Conservation (phyloP, 2,888 invertebrate species). For the Ormia ochracea region DNA sequence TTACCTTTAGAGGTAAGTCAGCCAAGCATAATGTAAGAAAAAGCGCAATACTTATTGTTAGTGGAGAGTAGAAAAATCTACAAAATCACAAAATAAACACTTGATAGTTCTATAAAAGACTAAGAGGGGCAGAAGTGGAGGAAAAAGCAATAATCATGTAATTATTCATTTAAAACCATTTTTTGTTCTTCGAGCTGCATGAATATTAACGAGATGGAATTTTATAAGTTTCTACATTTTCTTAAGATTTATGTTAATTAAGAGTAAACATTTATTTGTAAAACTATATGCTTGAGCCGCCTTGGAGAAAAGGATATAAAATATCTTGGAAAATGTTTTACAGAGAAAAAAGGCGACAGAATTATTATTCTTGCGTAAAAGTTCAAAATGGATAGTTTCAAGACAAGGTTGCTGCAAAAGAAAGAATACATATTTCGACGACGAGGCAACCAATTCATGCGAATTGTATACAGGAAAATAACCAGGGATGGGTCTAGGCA, state of each 20-base stretch:
- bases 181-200: constrained; percentile 4
- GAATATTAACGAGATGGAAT: constrained; percentile 38
- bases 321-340: background rate
- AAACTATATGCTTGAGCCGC: background rate
- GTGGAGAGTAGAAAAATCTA: constrained; percentile 23
- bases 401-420: no score
- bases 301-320: background rate
- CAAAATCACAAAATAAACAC: constrained; percentile 59
- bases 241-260: constrained; percentile 57
- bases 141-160: constrained; percentile 1
- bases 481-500: no score
- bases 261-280: constrained; percentile 38
- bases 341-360: no score
- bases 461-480: no score
- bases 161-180: background rate
- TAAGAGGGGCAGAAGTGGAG: background rate
- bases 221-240: constrained; percentile 11
- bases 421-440: no score
- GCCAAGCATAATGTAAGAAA: constrained; percentile 18
- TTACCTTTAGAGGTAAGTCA: constrained; percentile 22
- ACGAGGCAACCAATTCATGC: no score
- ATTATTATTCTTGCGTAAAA: no score
- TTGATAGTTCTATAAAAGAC: constrained; percentile 37
- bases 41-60: constrained; percentile 2
- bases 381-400: no score